Evolutionary conservation across 2,797 vertebrate genomes (phyloP).

Genomic region (Chrysocyon brachyurus): DNA sequence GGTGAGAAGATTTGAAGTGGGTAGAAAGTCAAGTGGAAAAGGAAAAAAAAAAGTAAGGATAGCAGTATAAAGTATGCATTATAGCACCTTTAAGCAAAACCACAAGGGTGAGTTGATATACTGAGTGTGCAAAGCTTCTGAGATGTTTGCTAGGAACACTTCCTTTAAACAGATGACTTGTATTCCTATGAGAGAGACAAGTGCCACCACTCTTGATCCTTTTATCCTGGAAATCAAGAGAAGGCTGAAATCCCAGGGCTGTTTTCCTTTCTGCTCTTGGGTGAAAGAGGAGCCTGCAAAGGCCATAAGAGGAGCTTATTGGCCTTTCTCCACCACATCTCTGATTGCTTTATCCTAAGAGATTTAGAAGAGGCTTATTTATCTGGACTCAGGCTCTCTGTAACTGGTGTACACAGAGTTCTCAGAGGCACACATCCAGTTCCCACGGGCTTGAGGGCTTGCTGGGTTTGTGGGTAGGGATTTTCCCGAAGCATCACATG

Average conservation of each 20-base stretch:
- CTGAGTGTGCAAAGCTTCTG: background rate
- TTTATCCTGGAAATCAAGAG: background rate
- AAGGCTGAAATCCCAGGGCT: background rate
- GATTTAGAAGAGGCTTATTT: background rate
- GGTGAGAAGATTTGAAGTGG: background rate
- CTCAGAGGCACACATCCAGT: accelerated
- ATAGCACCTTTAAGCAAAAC: too few relatives aligned
- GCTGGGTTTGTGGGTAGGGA: background rate
- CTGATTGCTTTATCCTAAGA: background rate
- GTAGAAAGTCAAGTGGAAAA: background rate
- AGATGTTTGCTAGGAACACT: background rate
- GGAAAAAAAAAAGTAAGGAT: background rate
- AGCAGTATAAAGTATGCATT: accelerated
- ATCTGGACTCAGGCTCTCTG: background rate
- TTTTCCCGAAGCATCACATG: background rate
- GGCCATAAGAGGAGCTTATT: too few relatives aligned
- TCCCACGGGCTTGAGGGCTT: background rate
- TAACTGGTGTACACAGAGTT: background rate
- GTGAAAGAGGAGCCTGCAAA: accelerated
- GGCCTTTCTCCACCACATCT: background rate
- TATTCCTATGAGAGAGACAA: background rate
- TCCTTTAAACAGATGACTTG: background rate
- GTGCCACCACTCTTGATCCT: accelerated
- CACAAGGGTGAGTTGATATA: accelerated
- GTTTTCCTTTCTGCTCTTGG: background rate